Evolutionary conservation across 2,888 invertebrate genomes (phyloP), one percentile per base, ranked within the genome.

Genomic region (Ophion ellenae): DNA sequence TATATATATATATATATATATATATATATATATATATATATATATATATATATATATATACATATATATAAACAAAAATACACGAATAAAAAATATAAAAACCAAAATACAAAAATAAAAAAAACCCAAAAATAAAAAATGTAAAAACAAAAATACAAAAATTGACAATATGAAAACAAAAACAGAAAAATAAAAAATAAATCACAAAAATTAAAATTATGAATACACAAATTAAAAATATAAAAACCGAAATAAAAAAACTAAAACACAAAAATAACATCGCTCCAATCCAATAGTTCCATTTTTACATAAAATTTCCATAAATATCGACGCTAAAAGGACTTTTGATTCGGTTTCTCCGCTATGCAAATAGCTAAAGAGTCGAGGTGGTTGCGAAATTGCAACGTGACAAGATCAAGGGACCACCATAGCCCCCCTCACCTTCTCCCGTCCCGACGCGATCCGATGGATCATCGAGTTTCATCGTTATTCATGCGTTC

Each of bases 401-500:
- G 73, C 74, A 66, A 61, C 10, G 75, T 53, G 81, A 45, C 45
- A 64, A 64, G 75, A 66, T 61, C 61, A 67, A 64, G 66, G 40
- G 32, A 61, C 61, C 61, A 2, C 24, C 24, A n/a, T 9, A 17
- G 17, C 5, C 61, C 61, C 36, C 63, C 63, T 57, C 47, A 11
- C 20, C 36, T 53, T 67, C 57, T 57, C 76, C 40, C 32, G 45
- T 11, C 10, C 47, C 47, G 47, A 11, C 47, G 10, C 47, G 47
- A 47, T 47, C 47, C 57, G 70, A 64, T 75, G 47, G 47, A 80
- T 76, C 75, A 66, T 84, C 84, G 80, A 64, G 80, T 70, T 76
- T 74, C 73, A 67, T 78, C 80, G 67, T 70, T 81, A 83, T 83
- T 77, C 86, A 81, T 78, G 77, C 74, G 81, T 83, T 83, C 80